A percentile compares a stretch with the other conserved stretches of the same genome.
These are phyloP conservation scores for Lytechinus variegatus DNA, from an alignment of 35 echinoderm and acorn worm species.

Conservation along the genomic window DNA sequence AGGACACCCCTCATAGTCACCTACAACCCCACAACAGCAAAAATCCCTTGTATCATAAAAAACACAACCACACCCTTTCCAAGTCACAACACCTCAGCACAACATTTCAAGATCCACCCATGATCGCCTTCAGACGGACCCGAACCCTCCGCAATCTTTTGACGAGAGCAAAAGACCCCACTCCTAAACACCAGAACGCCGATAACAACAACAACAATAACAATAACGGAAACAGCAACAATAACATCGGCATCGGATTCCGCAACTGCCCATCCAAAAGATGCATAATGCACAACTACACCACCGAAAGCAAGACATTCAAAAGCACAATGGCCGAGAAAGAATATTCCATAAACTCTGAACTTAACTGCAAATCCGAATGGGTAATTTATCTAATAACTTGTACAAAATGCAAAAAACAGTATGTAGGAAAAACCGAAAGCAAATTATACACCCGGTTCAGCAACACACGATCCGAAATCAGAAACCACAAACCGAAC, in stretches of 20 bases:
- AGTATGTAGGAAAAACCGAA: too few species aligned
- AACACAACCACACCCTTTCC: neutral
- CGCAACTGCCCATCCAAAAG: neutral
- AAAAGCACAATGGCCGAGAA: neutral
- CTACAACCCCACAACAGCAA: neutral
- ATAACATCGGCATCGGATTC: neutral
- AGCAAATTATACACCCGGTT: too few species aligned
- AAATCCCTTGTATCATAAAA: slow-evolving; percentile 6
- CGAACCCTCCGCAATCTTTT: neutral
- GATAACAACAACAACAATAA: too few species aligned
- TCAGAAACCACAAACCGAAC: too few species aligned
- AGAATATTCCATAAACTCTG: neutral
- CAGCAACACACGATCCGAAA: too few species aligned
- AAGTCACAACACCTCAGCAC: neutral
- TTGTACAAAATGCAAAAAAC: too few species aligned
- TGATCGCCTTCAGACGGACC: neutral
- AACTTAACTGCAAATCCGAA: neutral
- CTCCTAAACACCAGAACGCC: neutral
- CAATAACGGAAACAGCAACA: too few species aligned
- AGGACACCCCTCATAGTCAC: slow-evolving; percentile 42
- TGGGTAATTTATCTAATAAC: slow-evolving; percentile 35
- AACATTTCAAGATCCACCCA: neutral
- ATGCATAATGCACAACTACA: neutral
- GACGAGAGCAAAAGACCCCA: neutral
- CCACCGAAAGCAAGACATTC: neutral